Base-by-base conservation (phyloP, 1,140 invertebrate species). In the Drosophila subobscura region DNA sequence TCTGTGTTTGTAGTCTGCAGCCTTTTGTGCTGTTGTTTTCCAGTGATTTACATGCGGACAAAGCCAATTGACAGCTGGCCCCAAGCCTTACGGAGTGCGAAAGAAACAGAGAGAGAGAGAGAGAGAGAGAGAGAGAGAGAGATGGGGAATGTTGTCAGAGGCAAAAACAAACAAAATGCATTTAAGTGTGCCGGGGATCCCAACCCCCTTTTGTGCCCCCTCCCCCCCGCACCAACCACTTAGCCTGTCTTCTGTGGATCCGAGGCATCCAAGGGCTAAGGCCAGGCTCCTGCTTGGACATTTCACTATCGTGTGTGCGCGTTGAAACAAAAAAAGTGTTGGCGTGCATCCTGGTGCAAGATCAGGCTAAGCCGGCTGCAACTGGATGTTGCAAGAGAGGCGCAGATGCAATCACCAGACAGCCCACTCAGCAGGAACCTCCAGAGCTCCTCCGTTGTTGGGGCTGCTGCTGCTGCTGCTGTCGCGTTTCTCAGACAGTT, bases 401-500 rank as follows among this genome's bases (percentile, higher is more conserved):
- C 61, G 64, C 72, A 75, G 72, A 78, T 75, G 72, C 75, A 78
- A 78, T 78, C 72, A 66, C 66, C 72, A 78, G 66, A 78, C 72
- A 76, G 66, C 72, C 75, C 72, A 75, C 72, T 78, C 72, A 77
- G 73, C 73, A 77, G 73, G 73, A 54, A 67, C 33, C 33, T 37
- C 33, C 33, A 37, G 33, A 37, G 33, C 33, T 37, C 33, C 10
- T 2, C 33, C 3, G 33, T n/a, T 46, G 51, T 25, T 57, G 20
- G 41, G 29, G 46, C 33, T 53, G 54, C 68, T 79, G 73, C 79
- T 72, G 73, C 79, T 73, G 79, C 72, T 70, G 73, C 77, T 83
- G 79, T 79, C 77, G 77, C 79, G 73, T 83, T 83, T 73, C 33
- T 73, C 73, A 77, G 79, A 83, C 79, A 83, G 79, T 79, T 83